Evolutionary conservation across 2,797 vertebrate species (phyloP), one percentile per base, ranked within the genome.

Genomic region (Sciurus vulgaris): DNA sequence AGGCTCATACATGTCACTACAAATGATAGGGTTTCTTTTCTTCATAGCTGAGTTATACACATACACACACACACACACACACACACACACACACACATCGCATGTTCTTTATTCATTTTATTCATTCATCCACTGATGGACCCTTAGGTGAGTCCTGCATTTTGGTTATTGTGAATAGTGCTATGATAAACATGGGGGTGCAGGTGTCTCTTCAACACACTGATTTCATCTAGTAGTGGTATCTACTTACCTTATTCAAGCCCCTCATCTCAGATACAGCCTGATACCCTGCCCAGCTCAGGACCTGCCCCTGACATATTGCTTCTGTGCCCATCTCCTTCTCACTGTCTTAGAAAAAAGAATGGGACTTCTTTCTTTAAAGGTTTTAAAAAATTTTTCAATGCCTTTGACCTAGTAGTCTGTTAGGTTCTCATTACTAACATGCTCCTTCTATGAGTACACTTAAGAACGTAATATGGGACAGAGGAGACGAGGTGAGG

Each of bases 351-450:
- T 49, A 63, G 3, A 20, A 54, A 59, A 56, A 49, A 84, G 59
- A 54, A n/a, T 0, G 18, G 1, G 12, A 49, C 17, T 92, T 82
- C 65, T 77, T 93, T 83, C 47, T 26, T 83, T 35, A 83, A 87
- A 95, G 35, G 33, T 44, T 77, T 28, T 88, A 79, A 9, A 78
- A 54, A 79, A 3, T 7, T 73, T 94, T 91, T 38, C 86, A 96
- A 95, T 72, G 88, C n/a, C 77, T 94, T 78, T 92, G 70, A 90
- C 63, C 67, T 78, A 86, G 56, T 10, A 74, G 41, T 77, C 59
- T 74, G 63, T 63, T 93, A 35, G 13, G 67, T 49, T 93, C 73
- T 70, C 94, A 92, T 49, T 76, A 69, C 49, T 44, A 88, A 90
- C 86, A 33, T 96, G 74, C 65, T 86, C 38, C 89, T 91, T 93